These are phyloP conservation scores for Scalopus aquaticus DNA, from an alignment of 2,113 vertebrate species.

Conservation along the genomic window DNA sequence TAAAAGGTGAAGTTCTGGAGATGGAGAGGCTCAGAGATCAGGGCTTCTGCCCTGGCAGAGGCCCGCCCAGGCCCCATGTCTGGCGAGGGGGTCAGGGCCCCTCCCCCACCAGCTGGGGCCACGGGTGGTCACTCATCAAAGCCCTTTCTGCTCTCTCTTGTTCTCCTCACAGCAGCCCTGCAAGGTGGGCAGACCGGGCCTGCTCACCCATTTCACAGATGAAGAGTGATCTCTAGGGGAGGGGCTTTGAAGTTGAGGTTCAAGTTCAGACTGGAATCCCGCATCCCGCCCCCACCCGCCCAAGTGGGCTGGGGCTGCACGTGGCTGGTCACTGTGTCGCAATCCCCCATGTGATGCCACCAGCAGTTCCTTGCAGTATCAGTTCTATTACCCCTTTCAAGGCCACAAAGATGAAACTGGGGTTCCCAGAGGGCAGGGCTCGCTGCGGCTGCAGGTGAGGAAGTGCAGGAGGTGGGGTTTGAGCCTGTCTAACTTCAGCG, in stretches of 20 bases:
- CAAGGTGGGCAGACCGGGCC: neutral
- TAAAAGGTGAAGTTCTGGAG: conserved; percentile 38
- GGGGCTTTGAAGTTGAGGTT: neutral
- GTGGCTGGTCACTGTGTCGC: accelerated
- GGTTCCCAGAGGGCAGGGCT: accelerated
- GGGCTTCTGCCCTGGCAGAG: neutral
- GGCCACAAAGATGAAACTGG: accelerated
- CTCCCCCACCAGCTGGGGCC: accelerated
- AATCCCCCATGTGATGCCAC: neutral
- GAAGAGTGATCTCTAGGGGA: neutral
- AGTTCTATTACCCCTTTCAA: neutral
- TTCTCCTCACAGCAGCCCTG: neutral
- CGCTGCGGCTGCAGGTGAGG: accelerated
- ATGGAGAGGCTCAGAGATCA: neutral
- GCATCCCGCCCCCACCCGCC: accelerated
- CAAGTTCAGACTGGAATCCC: neutral
- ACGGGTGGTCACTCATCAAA: too few species aligned
- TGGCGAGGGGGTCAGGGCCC: neutral
- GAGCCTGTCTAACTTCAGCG: neutral
- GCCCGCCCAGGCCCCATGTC: too few species aligned
- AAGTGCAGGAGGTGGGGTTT: neutral
- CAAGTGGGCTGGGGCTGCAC: accelerated
- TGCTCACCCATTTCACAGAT: neutral
- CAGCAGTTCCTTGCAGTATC: accelerated
- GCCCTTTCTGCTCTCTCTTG: neutral